Conservation (phyloP, 2,888 invertebrate species). For the Aspidapion aeneum region DNA sequence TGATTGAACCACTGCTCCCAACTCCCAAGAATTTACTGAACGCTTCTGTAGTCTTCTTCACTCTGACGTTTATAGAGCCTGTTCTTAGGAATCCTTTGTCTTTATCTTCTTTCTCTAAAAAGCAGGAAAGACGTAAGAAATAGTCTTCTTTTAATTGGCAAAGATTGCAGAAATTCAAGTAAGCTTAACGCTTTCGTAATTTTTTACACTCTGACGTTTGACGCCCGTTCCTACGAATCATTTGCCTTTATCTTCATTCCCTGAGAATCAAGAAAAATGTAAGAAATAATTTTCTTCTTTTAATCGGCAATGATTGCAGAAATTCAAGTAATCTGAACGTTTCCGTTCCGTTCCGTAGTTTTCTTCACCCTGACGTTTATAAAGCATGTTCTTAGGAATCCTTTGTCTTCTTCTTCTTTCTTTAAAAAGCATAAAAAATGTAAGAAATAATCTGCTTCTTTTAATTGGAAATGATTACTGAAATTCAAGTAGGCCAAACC, state of each 20-base stretch:
- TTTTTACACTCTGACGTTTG: constrained; percentile 89
- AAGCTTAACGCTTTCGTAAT: constrained; percentile 77
- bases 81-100: constrained; percentile 88
- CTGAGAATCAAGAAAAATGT: too few species aligned
- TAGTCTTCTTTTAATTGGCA: not conserved
- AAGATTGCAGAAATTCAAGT: too few species aligned
- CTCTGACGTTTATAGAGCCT: constrained; percentile 87
- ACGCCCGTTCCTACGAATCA: constrained; percentile 91
- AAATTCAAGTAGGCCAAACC: too few species aligned
- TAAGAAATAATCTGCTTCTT: too few species aligned
- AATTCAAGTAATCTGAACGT: too few species aligned
- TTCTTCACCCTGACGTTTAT: constrained; percentile 89
- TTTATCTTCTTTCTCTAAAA: constrained; percentile 79
- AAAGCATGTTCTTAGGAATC: constrained; percentile 88
- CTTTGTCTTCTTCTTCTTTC: constrained; percentile 89
- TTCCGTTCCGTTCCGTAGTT: constrained; percentile 89
- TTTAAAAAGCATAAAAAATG: too few species aligned
- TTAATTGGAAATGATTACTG: too few species aligned
- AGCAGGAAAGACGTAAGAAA: not conserved
- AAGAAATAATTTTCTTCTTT: too few species aligned
- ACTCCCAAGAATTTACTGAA: constrained; percentile 88
- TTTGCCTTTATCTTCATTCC: constrained; percentile 57
- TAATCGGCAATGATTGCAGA: too few species aligned
- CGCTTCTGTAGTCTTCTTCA: constrained; percentile 89
- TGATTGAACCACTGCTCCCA: constrained; percentile 52